These are phyloP conservation scores for Campylomormyrus numenius DNA, from an alignment of 2,113 vertebrate species.

Conservation along the genomic window DNA sequence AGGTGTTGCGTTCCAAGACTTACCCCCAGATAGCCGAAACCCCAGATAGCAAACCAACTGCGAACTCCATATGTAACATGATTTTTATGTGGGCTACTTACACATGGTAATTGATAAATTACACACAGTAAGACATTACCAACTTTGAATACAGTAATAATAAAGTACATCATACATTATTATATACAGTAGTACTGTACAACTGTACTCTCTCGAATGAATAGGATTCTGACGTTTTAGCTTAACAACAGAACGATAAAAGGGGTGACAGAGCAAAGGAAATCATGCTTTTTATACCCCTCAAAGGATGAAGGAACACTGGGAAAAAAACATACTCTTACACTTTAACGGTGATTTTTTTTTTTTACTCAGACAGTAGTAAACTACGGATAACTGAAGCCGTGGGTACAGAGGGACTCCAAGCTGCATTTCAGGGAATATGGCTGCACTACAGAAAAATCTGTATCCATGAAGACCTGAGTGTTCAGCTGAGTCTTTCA, in stretches of 20 bases:
- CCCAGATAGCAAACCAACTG: neutral
- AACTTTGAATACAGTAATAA: neutral
- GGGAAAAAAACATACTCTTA: neutral
- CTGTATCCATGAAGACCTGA: neutral
- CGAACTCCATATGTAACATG: neutral
- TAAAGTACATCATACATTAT: neutral
- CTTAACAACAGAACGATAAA: neutral
- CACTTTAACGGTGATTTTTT: neutral
- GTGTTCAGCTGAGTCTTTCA: neutral
- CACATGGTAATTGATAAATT: neutral
- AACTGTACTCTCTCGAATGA: neutral
- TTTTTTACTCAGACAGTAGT: neutral
- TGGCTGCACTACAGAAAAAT: neutral
- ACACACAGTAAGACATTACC: neutral
- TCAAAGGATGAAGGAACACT: neutral
- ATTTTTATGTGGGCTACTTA: neutral
- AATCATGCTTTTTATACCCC: neutral
- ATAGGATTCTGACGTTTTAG: neutral
- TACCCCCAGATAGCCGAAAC: neutral
- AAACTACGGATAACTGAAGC: neutral
- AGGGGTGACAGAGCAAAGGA: neutral
- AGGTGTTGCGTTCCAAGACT: neutral
- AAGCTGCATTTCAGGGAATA: neutral
- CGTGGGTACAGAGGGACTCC: neutral
- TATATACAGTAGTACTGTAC: neutral